These are phyloP conservation scores for Drosophila pegasa DNA, from an alignment of 2,888 invertebrate genomes.

Conservation along the genomic window DNA sequence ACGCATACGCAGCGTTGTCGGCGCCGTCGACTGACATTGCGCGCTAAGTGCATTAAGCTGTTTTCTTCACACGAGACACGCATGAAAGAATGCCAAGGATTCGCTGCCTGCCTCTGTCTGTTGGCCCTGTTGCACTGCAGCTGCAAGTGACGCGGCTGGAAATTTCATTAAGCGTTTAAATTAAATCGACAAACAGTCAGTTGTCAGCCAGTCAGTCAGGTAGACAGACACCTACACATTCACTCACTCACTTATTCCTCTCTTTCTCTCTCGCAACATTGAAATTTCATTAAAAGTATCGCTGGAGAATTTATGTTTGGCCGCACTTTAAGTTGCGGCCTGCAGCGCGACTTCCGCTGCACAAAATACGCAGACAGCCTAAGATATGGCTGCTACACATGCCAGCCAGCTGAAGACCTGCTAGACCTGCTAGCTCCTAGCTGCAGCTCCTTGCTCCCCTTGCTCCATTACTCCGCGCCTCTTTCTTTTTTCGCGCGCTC, in stretches of 20 bases:
- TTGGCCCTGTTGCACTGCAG: slow-evolving; percentile 54
- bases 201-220: slow-evolving; percentile 47
- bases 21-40: slow-evolving; percentile 57
- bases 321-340: slow-evolving; percentile 74
- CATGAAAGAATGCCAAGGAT: slow-evolving; percentile 50
- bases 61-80: slow-evolving; percentile 75
- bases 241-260: too few species aligned
- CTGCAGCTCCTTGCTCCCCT: slow-evolving; percentile 5
- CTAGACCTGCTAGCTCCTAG: slow-evolving; percentile 4
- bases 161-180: slow-evolving; percentile 80
- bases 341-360: slow-evolving; percentile 69
- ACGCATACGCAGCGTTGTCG: slow-evolving; percentile 47
- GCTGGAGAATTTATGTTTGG: slow-evolving; percentile 65
- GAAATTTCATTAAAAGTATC: slow-evolving; percentile 80
- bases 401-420: slow-evolving; percentile 56
- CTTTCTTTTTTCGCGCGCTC: slow-evolving; percentile 61
- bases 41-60: slow-evolving; percentile 84
- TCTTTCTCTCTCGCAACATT: too few species aligned
- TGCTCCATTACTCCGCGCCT: slow-evolving; percentile 8
- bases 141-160: slow-evolving; percentile 72
- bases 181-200: slow-evolving; percentile 72
- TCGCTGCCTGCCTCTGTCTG: slow-evolving; percentile 7
- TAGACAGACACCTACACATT: slow-evolving; percentile 15
- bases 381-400: slow-evolving; percentile 76
- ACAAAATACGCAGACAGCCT: slow-evolving; percentile 74